These are phyloP conservation scores for Drosophila emarginata DNA, from an alignment of 2,888 invertebrate species.

Conservation along the genomic window DNA sequence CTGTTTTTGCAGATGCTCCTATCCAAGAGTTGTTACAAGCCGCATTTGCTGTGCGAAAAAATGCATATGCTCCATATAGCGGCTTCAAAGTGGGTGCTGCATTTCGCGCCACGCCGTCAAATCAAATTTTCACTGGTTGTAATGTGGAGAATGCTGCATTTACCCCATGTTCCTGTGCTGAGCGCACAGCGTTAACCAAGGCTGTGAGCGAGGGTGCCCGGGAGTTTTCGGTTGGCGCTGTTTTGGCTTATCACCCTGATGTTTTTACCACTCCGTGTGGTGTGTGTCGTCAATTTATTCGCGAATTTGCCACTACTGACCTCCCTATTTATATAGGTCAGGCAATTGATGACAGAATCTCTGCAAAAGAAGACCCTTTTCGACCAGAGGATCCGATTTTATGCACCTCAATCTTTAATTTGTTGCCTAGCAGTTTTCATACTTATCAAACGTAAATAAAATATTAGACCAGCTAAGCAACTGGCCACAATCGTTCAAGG, in stretches of 20 bases:
- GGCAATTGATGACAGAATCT: conserved; percentile 80
- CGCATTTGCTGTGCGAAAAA: conserved; percentile 85
- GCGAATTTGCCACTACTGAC: conserved; percentile 87
- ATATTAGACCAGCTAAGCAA: not conserved
- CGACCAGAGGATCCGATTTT: conserved; percentile 60
- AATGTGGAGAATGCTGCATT: conserved; percentile 95
- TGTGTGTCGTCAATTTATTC: conserved; percentile 91
- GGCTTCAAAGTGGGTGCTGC: conserved; percentile 95
- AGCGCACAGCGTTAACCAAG: conserved; percentile 91
- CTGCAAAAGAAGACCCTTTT: conserved; percentile 37
- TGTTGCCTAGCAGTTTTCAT: conserved; percentile 77
- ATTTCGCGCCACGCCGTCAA: conserved; percentile 86
- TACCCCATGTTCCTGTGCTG: conserved; percentile 92
- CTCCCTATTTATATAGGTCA: conserved; percentile 89
- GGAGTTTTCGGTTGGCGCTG: conserved; percentile 88
- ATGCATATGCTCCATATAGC: conserved; percentile 92
- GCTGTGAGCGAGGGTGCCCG: conserved; percentile 92
- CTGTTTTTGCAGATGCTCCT: conserved; percentile 49
- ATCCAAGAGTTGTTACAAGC: conserved; percentile 84
- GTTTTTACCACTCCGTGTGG: conserved; percentile 92
- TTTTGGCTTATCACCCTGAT: conserved; percentile 87
- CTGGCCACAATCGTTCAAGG: conserved; percentile 27
- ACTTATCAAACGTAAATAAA: conserved; percentile 40
- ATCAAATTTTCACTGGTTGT: conserved; percentile 89
- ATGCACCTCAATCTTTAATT: conserved; percentile 79